These are phyloP conservation scores for Lithobates sylvaticus DNA, from an alignment of 2,797 vertebrate species.

Conservation along the genomic window DNA sequence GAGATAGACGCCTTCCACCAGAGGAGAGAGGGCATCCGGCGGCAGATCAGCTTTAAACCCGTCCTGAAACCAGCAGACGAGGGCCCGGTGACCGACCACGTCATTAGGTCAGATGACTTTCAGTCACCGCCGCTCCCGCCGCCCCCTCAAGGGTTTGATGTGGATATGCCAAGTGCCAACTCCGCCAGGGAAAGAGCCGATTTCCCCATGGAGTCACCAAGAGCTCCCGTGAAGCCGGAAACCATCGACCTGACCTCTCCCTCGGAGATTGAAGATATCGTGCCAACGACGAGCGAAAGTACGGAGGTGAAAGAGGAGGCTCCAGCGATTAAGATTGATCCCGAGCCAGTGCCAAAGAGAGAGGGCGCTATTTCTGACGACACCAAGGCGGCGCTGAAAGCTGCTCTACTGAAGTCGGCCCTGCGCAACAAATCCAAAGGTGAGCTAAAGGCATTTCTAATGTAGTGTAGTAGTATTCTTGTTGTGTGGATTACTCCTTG, in stretches of 20 bases:
- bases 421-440: constrained; percentile 87
- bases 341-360: constrained; percentile 76
- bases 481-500: no score
- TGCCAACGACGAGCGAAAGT: constrained; percentile 46
- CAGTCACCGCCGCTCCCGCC: constrained; percentile 69
- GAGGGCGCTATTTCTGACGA: constrained; percentile 93
- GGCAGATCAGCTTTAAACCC: constrained; percentile 88
- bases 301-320: constrained; percentile 62
- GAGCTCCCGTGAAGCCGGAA: constrained; percentile 72
- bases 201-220: constrained; percentile 76
- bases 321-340: constrained; percentile 69
- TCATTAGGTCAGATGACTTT: constrained; percentile 62
- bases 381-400: constrained; percentile 93
- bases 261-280: constrained; percentile 42
- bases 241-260: constrained; percentile 86
- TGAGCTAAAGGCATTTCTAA: constrained; percentile 60
- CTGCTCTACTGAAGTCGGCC: constrained; percentile 87
- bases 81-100: constrained; percentile 50
- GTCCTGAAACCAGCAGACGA: constrained; percentile 68
- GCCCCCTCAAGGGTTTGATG: constrained; percentile 75
- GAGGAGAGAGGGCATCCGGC: constrained; percentile 81
- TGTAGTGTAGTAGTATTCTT: no score
- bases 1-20: constrained; percentile 92
- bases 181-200: constrained; percentile 77
- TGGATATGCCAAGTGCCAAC: constrained; percentile 88